These are phyloP conservation scores for Drosophila ironensis DNA, from an alignment of 1,140 invertebrate species.

Conservation along the genomic window DNA sequence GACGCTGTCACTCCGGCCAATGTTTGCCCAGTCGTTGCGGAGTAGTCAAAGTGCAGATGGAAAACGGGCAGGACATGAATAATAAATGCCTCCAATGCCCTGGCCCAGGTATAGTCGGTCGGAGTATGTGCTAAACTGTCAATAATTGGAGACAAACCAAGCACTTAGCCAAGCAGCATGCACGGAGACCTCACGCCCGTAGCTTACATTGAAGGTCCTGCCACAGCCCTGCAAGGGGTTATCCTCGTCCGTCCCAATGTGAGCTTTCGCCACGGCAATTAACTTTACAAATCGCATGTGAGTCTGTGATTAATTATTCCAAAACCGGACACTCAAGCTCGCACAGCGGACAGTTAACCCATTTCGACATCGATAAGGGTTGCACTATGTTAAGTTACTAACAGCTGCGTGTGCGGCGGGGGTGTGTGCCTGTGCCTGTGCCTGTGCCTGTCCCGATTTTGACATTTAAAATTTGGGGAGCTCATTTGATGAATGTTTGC, in stretches of 20 bases:
- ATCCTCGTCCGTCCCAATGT: conserved; percentile 4
- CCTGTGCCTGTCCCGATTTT: conserved; percentile 39
- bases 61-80: conserved; percentile 39
- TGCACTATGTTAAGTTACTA: too few relatives aligned
- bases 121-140: conserved; percentile 73
- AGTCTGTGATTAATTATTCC: conserved; percentile 80
- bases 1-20: conserved; percentile 21
- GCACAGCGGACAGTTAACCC: conserved; percentile 70
- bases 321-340: conserved; percentile 67
- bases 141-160: conserved; percentile 68
- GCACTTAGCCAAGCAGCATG: conserved; percentile 67
- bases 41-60: not conserved
- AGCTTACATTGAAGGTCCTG: not conserved
- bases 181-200: not conserved
- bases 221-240: not conserved
- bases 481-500: conserved; percentile 72
- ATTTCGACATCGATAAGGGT: conserved; percentile 71
- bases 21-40: conserved; percentile 11
- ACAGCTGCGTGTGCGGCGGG: conserved; percentile 38
- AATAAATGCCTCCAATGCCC: conserved; percentile 56
- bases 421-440: conserved; percentile 30
- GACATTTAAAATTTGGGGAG: conserved; percentile 64
- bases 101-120: conserved; percentile 17
- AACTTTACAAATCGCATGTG: conserved; percentile 81
- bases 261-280: conserved; percentile 76